Conservation (phyloP, 2,797 vertebrate species). For the Rhyacichthys aspro region DNA sequence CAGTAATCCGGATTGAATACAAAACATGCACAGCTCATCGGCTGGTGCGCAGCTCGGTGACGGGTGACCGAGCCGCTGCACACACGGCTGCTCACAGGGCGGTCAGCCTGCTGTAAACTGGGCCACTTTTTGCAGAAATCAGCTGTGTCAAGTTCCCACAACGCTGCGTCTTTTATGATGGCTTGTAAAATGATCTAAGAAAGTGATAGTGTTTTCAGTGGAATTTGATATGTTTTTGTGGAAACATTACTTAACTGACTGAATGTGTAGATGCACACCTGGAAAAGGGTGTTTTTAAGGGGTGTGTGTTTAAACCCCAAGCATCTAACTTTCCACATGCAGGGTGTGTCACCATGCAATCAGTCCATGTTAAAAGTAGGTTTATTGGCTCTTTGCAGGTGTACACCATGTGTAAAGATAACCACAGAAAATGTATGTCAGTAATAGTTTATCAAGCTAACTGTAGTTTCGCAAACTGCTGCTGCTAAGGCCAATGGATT, state of each 20-base stretch:
- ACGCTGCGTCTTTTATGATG: background rate
- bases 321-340: background rate
- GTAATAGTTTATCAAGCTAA: conserved; percentile 1
- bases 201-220: background rate
- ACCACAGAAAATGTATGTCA: background rate
- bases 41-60: conserved; percentile 25
- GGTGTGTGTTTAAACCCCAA: conserved; percentile 3
- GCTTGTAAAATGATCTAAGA: background rate
- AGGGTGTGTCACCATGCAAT: background rate
- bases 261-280: background rate
- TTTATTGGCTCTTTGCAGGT: background rate
- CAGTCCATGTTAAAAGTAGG: background rate
- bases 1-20: conserved; percentile 41
- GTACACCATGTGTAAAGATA: background rate
- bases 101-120: too few relatives aligned
- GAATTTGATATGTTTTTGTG: conserved; percentile 7
- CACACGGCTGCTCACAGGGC: conserved; percentile 19
- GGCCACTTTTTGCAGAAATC: too few relatives aligned
- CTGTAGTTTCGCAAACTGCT: background rate
- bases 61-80: conserved; percentile 14
- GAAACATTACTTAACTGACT: conserved; percentile 11
- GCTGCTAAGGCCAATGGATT: background rate
- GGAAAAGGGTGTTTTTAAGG: background rate
- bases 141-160: too few relatives aligned
- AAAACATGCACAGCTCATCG: conserved; percentile 26